Base-by-base conservation (phyloP, 2,888 invertebrate genomes). In the Cremastinae sp. region DNA sequence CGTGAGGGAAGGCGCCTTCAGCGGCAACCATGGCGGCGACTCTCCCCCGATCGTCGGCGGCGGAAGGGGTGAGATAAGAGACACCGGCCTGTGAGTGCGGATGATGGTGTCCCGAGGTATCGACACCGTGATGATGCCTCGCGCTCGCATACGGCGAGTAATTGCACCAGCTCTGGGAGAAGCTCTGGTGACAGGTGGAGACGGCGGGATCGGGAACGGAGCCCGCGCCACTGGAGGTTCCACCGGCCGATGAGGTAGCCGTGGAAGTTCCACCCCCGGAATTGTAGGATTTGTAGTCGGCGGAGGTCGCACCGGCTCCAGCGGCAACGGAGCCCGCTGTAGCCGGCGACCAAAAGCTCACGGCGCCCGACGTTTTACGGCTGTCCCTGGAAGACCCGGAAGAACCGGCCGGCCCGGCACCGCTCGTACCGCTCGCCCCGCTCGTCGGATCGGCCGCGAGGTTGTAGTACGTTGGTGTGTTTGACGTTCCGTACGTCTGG, bases 141-240 rank as follows among this genome's bases (percentile, higher is more conserved):
- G 93, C 92, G 34, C 91, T 87, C 38, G 92, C 91, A 84, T 93
- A 93, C 53, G 93, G 92, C 73, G 92, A 90, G 86, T 95, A 95
- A 90, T 94, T 94, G 92, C 95, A 94, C 92, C 95, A 95, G 83
- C 94, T 92, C 89, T 94, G 93, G 2, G 92, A 91, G 89, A 94
- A 94, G 78, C 93, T 92, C 87, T 94, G 94, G 86, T 94, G 94
- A 87, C 94, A 94, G 83, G 92, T 91, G 49, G 92, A 91, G 49
- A 91, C 91, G 61, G 92, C 89, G 28, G 92, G 91, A 85, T 92
- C 92, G 34, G 91, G 88, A 53, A 86, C 83, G 71, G 90, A 90
- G 22, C 90, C 90, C 16, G 90, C 90, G 22, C 90, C 91, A 65
- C 91, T 88, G 53, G 85, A 84, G 1, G 90, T 86, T n/a, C 88